These are phyloP conservation scores for Myotis planiceps DNA, from an alignment of 2,797 vertebrate genomes.

Conservation along the genomic window DNA sequence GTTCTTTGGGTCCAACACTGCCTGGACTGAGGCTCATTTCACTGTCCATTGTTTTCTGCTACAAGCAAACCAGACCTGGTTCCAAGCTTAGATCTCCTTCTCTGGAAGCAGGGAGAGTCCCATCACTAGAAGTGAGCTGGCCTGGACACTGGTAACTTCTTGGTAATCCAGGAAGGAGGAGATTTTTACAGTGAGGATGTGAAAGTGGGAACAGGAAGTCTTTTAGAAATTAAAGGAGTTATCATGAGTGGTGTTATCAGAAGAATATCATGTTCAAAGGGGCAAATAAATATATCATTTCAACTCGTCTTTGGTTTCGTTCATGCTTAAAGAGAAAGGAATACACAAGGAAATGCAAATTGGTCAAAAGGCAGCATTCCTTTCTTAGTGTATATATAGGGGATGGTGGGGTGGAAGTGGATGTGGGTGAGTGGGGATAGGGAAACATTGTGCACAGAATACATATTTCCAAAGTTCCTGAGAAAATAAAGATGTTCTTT, in stretches of 20 bases:
- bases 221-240: background rate
- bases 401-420: background rate
- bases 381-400: background rate
- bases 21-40: background rate
- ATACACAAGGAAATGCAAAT: background rate
- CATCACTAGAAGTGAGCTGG: background rate
- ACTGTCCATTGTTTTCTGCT: background rate
- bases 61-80: background rate
- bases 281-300: background rate
- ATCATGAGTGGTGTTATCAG: background rate
- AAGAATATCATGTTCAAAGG: background rate
- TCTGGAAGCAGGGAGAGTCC: background rate
- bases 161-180: background rate
- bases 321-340: background rate
- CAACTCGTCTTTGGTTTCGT: background rate
- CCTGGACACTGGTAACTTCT: background rate
- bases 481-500: background rate
- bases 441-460: background rate
- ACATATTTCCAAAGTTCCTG: background rate
- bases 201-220: background rate
- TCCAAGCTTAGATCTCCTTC: background rate
- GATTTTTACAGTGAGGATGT: background rate
- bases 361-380: background rate
- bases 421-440: background rate
- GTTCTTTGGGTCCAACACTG: constrained; percentile 32